These are phyloP conservation scores for Microctonus brassicae DNA, from an alignment of 2,888 invertebrate species.

Conservation along the genomic window DNA sequence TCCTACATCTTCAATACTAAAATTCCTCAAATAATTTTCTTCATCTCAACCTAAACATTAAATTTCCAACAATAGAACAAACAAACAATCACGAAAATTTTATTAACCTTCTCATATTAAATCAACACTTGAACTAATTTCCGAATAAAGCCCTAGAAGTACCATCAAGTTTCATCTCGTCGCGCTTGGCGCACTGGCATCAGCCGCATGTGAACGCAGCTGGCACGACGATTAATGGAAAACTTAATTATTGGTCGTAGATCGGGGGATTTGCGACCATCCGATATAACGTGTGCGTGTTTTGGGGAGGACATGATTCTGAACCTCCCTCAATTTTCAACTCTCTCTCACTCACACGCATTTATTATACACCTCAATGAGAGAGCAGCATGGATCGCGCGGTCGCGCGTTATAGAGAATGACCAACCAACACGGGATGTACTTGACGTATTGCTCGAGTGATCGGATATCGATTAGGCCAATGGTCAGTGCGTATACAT, in stretches of 20 bases:
- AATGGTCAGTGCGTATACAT: constrained; percentile 36
- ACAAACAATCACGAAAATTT: no score
- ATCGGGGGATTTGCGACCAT: constrained; percentile 37
- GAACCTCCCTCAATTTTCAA: neutral
- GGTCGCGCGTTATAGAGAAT: constrained; percentile 43
- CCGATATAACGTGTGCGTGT: constrained; percentile 24
- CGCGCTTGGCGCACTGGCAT: constrained; percentile 30
- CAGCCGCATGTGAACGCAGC: constrained; percentile 59
- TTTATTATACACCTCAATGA: constrained; percentile 24
- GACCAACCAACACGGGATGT: constrained; percentile 57
- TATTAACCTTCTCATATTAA: no score
- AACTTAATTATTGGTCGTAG: constrained; percentile 62
- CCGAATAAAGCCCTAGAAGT: neutral
- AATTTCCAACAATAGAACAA: no score
- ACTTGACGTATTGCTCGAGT: constrained; percentile 66
- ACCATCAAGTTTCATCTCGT: neutral
- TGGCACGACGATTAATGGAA: constrained; percentile 65
- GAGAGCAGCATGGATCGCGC: constrained; percentile 34
- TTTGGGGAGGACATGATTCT: neutral
- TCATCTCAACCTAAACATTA: no score
- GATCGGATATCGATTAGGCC: constrained; percentile 66
- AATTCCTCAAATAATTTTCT: no score
- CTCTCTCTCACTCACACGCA: constrained; percentile 7
- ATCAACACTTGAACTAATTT: neutral
- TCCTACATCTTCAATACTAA: no score